phyloP scores from a whole-genome alignment of 92 coral and sea anemone genomes.

The Zoanthus sansibaricus region DNA sequence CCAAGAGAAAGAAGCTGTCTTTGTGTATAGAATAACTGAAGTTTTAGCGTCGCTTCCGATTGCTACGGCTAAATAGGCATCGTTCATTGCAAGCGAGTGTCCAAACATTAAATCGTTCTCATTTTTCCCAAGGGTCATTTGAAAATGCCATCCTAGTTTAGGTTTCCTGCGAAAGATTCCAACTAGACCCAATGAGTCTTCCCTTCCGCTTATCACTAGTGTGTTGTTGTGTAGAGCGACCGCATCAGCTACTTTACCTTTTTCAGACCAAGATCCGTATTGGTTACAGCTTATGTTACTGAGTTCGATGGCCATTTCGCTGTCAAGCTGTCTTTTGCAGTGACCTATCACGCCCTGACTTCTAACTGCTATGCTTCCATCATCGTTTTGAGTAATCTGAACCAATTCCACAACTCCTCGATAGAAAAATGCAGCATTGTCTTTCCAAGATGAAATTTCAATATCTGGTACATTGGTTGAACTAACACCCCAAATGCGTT shows the following conservation, averaged over 20 bases:
- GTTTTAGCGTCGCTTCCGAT: conserved; percentile 13
- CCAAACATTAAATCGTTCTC: conserved; percentile 58
- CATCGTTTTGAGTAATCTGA: neutral
- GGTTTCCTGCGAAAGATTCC: conserved; percentile 45
- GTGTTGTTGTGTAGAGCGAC: conserved; percentile 26
- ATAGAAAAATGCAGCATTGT: conserved; percentile 21
- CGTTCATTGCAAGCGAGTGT: conserved; percentile 46
- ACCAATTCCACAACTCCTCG: conserved; percentile 24
- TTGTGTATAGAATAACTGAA: conserved; percentile 24
- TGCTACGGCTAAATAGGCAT: conserved; percentile 29
- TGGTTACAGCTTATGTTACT: neutral
- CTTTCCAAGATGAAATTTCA: conserved; percentile 13
- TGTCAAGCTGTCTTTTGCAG: neutral
- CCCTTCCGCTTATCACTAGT: conserved; percentile 28
- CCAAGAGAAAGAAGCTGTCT: conserved; percentile 32
- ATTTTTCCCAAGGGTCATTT: conserved; percentile 32
- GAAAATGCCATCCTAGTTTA: conserved; percentile 38
- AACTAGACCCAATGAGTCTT: conserved; percentile 32
- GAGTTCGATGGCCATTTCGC: neutral
- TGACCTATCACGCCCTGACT: neutral
- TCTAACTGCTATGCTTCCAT: neutral
- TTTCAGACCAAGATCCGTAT: conserved; percentile 28
- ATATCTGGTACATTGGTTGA: neutral
- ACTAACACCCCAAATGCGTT: neutral
- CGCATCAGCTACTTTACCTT: conserved; percentile 25